A percentile compares a stretch with the other conserved stretches of the same genome.
Conservation (phyloP, 2,888 invertebrate genomes). For the Drosophila mimetica region DNA sequence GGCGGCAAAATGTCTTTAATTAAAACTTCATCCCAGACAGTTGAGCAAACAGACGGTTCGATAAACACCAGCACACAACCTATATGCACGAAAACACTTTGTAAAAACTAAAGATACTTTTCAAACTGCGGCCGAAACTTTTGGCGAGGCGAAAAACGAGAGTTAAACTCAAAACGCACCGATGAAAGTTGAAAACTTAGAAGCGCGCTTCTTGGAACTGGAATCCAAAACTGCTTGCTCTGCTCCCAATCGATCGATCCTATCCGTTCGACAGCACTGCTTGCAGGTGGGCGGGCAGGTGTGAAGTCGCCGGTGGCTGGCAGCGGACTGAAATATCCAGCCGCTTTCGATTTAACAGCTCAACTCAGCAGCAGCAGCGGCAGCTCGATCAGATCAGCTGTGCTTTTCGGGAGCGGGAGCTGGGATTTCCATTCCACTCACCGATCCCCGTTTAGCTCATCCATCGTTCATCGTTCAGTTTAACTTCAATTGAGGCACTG, state of each 20-base stretch:
- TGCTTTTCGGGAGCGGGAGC: constrained; percentile 20
- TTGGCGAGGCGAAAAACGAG: constrained; percentile 11
- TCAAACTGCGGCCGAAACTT: constrained; percentile 26
- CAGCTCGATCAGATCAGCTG: constrained; percentile 12
- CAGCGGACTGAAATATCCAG: constrained; percentile 69
- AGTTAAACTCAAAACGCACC: constrained; percentile 57
- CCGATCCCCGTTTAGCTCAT: constrained; percentile 1
- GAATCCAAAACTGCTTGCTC: constrained; percentile 32
- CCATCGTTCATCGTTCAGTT: constrained; percentile 32
- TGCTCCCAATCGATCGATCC: constrained; percentile 30
- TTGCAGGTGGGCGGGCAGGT: constrained; percentile 54
- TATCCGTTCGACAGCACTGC: constrained; percentile 31
- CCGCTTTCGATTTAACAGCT: constrained; percentile 49
- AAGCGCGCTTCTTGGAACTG: constrained; percentile 34
- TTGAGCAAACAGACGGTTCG: constrained; percentile 60
- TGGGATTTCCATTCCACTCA: constrained; percentile 21
- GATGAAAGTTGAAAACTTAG: constrained; percentile 27
- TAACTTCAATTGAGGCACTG: constrained; percentile 66
- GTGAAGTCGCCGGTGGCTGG: constrained; percentile 70
- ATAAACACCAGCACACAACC: constrained; percentile 43
- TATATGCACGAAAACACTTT: constrained; percentile 19
- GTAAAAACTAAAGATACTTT: constrained; percentile 1
- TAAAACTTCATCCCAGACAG: constrained; percentile 53
- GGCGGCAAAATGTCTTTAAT: constrained; percentile 48
- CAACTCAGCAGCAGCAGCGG: constrained; percentile 45